Base-by-base conservation (phyloP, 2,888 invertebrate species). In the Troglohyphantes excavatus region DNA sequence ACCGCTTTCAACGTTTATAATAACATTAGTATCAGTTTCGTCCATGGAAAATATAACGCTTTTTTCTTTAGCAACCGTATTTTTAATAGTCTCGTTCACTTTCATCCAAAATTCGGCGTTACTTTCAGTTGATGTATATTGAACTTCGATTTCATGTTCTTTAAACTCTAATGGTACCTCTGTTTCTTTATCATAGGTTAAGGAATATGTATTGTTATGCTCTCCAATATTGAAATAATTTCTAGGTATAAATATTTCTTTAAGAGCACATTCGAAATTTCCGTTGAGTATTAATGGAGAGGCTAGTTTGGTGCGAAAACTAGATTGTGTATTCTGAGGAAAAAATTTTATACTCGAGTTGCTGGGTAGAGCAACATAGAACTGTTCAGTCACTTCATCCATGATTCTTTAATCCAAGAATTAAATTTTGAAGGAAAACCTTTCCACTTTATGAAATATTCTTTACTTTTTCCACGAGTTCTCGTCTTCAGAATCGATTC, bases 341-440 rank as follows among this genome's bases (percentile, higher is more conserved):
- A 91, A 92, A 75, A 92, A 92, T 5, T n/a, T 84, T 1, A 92
- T 91, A 9, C 92, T 92, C 23, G 91, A 91, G 73, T 92, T 92
- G 33, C 91, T 91, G n/a, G 92, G 90, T 5, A 92, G 70, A 0
- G 91, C 92, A 0, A 92, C 29, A 76, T 91, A 92, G 23, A 90
- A 90, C 3, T 39, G 2, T 0, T 73, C 70, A 1, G 7, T 26
- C n/a, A 21, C n/a, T 72, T 61, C 26, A 61, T 29, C 33, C 59
- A 73, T 70, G 21, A 3, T 65, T 23, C n/a, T 2, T 83, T 61
- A 11, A 33, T 26, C 59, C 61, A 61, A 17, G 21, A 39, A 13
- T 39, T 39, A 39, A 39, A 39, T 2, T 13, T 7, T 11, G 7
- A 1, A 13, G 7, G 9, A 72, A 67, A 72, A 7, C 83, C 83